Percentiles rank a stretch among this genome's conserved stretches.
Conservation (phyloP, 2,888 invertebrate genomes). For the Luffia ferchaultella region DNA sequence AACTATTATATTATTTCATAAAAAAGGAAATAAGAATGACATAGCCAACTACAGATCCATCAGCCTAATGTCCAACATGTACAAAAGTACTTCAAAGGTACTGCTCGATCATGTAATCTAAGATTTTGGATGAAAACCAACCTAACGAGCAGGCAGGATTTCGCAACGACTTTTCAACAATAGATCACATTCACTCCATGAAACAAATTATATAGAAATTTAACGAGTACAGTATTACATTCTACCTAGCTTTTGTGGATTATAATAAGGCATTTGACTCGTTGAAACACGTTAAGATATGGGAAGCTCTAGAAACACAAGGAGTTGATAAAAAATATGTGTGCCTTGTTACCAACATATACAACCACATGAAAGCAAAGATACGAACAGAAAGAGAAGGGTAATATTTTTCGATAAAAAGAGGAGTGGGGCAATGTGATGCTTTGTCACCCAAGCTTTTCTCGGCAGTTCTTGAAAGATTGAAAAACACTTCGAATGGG, state of each 20-base stretch:
- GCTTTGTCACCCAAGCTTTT: not conserved
- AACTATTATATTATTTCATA: constrained; percentile 7
- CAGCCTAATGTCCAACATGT: constrained; percentile 8
- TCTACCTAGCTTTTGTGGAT: constrained; percentile 10
- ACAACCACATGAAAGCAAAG: not conserved
- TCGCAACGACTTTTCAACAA: constrained; percentile 12
- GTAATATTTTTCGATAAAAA: not conserved
- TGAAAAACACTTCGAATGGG: not conserved
- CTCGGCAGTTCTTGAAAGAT: not conserved
- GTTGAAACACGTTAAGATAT: not conserved
- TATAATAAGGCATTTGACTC: constrained; percentile 10
- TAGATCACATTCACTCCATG: constrained; percentile 17
- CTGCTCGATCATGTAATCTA: constrained; percentile 11
- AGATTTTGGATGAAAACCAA: constrained; percentile 16
- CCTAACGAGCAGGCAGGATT: constrained; percentile 19
- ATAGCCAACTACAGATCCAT: constrained; percentile 18
- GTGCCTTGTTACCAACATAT: not conserved
- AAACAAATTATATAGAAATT: constrained; percentile 10
- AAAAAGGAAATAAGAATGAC: constrained; percentile 16
- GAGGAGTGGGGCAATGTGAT: not conserved
- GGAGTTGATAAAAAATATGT: not conserved
- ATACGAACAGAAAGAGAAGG: not conserved
- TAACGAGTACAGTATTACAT: constrained; percentile 6
- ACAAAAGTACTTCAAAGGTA: constrained; percentile 18
- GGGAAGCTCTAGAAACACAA: not conserved